These are phyloP conservation scores for Caenorhabditis elegans DNA, from an alignment of 1,140 invertebrate species.

Conservation along the genomic window WBcel235 BX284604.4:12469501-12470000, in stretches of 20 bases:
- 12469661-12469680: too few species aligned
- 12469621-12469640: too few species aligned
- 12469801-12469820: conserved; percentile 51
- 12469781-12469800: conserved; percentile 53
- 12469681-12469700: too few species aligned
- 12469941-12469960: conserved; percentile 52
- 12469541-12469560: too few species aligned
- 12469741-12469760: conserved; percentile 49
- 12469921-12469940: conserved; percentile 47
- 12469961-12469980: conserved; percentile 50
- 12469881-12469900: conserved; percentile 55
- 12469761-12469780: conserved; percentile 52
- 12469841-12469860: conserved; percentile 46
- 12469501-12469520: too few species aligned
- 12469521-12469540: too few species aligned
- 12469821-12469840: conserved; percentile 48
- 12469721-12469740: neutral
- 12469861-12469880: conserved; percentile 51
- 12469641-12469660: too few species aligned
- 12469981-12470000: conserved; percentile 53
- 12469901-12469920: conserved; percentile 52
- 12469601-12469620: too few species aligned
- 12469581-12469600: too few species aligned
- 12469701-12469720: neutral
- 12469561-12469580: too few species aligned